Percentiles rank a stretch among this genome's conserved stretches.
Evolutionary conservation across 1,140 invertebrate genomes (phyloP).

Genomic region (Trichonephila clavipes): DNA sequence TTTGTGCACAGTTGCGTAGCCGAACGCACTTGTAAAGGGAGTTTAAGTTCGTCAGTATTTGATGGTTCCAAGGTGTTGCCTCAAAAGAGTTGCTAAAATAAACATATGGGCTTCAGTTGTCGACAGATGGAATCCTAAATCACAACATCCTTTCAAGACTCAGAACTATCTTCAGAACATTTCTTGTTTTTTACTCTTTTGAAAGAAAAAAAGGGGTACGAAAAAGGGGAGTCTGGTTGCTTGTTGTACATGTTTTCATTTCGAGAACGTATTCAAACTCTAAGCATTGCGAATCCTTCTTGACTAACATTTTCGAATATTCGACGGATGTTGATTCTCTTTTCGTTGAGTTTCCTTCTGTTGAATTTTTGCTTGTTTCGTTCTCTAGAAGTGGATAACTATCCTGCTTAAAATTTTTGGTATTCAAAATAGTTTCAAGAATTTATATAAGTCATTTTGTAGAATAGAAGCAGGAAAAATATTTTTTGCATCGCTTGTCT

Average conservation of each 20-base stretch:
- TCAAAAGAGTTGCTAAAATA: constrained; percentile 65
- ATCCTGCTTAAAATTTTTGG: background rate
- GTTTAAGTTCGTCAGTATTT: constrained; percentile 18
- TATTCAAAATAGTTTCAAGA: background rate
- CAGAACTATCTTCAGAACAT: constrained; percentile 2
- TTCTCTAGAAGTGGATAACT: background rate
- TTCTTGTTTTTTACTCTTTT: background rate
- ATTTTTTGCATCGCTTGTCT: no score
- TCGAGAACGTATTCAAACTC: background rate
- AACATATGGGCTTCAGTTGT: constrained; percentile 31
- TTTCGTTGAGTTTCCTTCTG: background rate
- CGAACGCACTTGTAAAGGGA: background rate
- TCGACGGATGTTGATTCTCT: background rate
- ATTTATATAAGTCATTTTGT: background rate
- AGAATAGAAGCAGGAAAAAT: background rate
- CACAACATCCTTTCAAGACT: constrained; percentile 1
- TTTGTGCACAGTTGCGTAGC: background rate
- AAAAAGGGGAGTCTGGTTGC: background rate
- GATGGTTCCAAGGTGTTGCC: constrained; percentile 66
- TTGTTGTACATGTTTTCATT: background rate
- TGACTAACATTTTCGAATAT: background rate
- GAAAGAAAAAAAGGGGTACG: background rate
- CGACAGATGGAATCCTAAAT: constrained; percentile 42
- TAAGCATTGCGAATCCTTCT: background rate
- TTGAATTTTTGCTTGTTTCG: background rate